Evolutionary conservation across 2,888 invertebrate species (phyloP), one percentile per base, ranked within the genome.

Genomic region (Andricus quercusramuli): DNA sequence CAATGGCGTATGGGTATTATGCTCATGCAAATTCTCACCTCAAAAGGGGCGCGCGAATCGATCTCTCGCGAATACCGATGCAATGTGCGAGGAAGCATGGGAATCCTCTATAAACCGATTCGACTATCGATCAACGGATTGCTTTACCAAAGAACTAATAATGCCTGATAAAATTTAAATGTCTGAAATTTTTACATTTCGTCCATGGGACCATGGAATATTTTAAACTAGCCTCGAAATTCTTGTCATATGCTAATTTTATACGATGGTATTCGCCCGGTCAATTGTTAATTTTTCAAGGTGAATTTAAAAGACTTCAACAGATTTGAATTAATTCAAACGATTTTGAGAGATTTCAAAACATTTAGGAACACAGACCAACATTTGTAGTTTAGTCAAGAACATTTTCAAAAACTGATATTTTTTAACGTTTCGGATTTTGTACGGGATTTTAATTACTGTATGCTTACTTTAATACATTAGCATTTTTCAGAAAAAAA

Each of bases 1-100:
- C 74, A 74, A 74, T 74, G 37, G 32, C 20, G 56, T 74, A 56
- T 74, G 74, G 56, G 74, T 74, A 74, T 74, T 74, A 56, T 74
- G 56, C 74, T 74, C 74, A 74, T 74, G 78, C 47, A 66, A 67
- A 68, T 78, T 37, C 67, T 76, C 77, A 67, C 59, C 41, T 68
- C 76, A 77, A 51, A 67, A 25, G 66, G 44, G 56, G 74, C 29
- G 32, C 32, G 74, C 29, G 32, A 74, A 74, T 74, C 74, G 74
- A 74, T 74, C 56, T 56, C 56, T 74, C 74, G 74, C 74, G 74
- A 74, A 51, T 32, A 51, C 56, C 74, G 56, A 74, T 74, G 56
- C 25, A 70, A 74, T 74, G 74, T 32, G 74, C 32, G 74, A 74
- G 74, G 56, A 74, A 56, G 32, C 56, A 74, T 74, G 32, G 32